phyloP scores from a whole-genome alignment of 2,113 vertebrate species.

The Danio rerio region GRCz12tu NC_133198.1:27133001-27133500 shows the following conservation, averaged over 20 bases:
- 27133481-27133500: conserved; percentile 69
- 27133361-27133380: not conserved
- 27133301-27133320: too few species aligned
- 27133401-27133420: conserved; percentile 77
- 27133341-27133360: too few species aligned
- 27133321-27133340: too few species aligned
- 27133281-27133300: too few species aligned
- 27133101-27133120: not conserved
- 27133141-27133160: too few species aligned
- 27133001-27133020: conserved; percentile 78
- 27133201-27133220: too few species aligned
- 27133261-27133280: too few species aligned
- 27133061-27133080: conserved; percentile 58
- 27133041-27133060: conserved; percentile 76
- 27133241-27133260: too few species aligned
- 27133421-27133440: conserved; percentile 77
- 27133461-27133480: conserved; percentile 68
- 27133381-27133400: conserved; percentile 76
- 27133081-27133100: not conserved
- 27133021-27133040: conserved; percentile 77
- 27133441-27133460: conserved; percentile 74
- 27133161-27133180: too few species aligned
- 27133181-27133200: too few species aligned
- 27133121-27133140: too few species aligned
- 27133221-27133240: too few species aligned